Conservation (phyloP, 2,113 vertebrate genomes). For the Clupea harengus region DNA sequence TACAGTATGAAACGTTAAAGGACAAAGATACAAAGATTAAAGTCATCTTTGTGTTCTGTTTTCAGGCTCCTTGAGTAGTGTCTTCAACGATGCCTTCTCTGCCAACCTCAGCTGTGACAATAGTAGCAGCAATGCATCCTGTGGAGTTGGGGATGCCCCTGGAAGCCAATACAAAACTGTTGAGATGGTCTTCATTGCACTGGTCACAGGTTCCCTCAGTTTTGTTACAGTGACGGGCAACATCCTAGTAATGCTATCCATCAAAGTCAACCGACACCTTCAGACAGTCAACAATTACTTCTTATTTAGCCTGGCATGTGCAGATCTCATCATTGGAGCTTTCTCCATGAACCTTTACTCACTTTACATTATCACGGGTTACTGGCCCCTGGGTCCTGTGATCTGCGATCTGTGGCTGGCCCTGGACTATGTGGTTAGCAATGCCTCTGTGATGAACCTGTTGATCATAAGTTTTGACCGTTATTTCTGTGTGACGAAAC, state of each 20-base stretch:
- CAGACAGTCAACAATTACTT: conserved; percentile 99
- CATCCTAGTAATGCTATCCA: conserved; percentile 97
- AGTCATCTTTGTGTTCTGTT: conserved; percentile 22
- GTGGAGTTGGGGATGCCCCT: conserved; percentile 52
- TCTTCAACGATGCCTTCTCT: conserved; percentile 63
- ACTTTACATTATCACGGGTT: conserved; percentile 93
- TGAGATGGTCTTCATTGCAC: conserved; percentile 93
- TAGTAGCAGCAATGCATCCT: conserved; percentile 72
- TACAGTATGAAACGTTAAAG: no score
- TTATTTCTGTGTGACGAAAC: conserved; percentile 98
- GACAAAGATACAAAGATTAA: background rate
- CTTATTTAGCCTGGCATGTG: conserved; percentile 93
- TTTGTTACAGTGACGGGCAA: conserved; percentile 96
- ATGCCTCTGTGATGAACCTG: conserved; percentile 97
- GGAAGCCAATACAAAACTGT: conserved; percentile 83
- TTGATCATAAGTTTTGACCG: conserved; percentile 98
- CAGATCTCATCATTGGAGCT: conserved; percentile 91
- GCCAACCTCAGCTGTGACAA: conserved; percentile 75
- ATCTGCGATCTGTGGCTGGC: conserved; percentile 97
- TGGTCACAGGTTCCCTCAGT: conserved; percentile 91
- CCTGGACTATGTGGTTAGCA: conserved; percentile 94
- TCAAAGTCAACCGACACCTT: conserved; percentile 97
- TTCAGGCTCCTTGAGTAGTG: conserved; percentile 74
- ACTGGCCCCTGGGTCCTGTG: conserved; percentile 93
- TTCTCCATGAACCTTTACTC: conserved; percentile 99